A percentile compares a stretch with the other conserved stretches of the same genome.
Conservation (phyloP, 2,888 invertebrate genomes). For the Lepidocyrtoides sp. region DNA sequence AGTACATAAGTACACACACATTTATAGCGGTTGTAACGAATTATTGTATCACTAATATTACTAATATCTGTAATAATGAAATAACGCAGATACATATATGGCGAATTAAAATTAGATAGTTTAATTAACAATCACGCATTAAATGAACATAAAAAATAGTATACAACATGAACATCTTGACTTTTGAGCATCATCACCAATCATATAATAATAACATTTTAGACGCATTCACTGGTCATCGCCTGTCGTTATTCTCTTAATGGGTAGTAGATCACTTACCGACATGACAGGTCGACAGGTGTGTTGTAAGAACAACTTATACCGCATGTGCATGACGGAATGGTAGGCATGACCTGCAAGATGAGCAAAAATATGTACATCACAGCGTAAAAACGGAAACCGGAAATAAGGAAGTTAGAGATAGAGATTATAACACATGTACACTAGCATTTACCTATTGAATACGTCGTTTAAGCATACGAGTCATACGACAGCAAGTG, state of each 20-base stretch:
- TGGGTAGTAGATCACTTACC: neutral
- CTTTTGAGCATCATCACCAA: neutral
- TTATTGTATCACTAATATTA: too few relatives aligned
- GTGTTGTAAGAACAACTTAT: neutral
- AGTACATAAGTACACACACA: constrained; percentile 73
- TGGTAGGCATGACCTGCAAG: neutral
- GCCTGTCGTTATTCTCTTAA: neutral
- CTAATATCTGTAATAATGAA: neutral
- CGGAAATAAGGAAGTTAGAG: constrained; percentile 72
- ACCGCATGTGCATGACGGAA: neutral
- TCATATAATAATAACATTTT: constrained; percentile 2
- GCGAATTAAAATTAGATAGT: neutral
- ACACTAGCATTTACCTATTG: neutral
- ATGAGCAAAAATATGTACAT: constrained; percentile 45
- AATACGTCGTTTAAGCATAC: neutral
- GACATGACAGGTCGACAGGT: neutral
- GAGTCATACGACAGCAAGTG: too few relatives aligned
- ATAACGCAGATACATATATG: neutral
- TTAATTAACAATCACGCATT: constrained; percentile 13
- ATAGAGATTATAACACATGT: constrained; percentile 54
- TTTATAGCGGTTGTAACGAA: too few relatives aligned
- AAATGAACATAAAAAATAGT: neutral
- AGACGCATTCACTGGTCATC: neutral
- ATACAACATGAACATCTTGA: neutral
- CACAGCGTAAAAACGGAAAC: constrained; percentile 26